These are phyloP conservation scores for Neoascia interrupta DNA, from an alignment of 2,888 invertebrate genomes.

Conservation along the genomic window DNA sequence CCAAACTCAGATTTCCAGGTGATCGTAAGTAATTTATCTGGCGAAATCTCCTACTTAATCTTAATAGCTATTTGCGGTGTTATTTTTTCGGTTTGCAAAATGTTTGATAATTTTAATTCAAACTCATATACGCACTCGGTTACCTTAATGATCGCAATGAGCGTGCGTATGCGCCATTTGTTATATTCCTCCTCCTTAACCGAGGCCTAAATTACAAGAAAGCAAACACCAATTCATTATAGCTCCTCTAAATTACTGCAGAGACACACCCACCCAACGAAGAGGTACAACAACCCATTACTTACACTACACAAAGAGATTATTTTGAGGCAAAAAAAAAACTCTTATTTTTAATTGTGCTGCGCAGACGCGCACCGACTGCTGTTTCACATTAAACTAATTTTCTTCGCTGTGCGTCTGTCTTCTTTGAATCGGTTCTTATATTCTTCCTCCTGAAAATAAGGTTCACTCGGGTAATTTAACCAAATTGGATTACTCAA, in stretches of 20 bases:
- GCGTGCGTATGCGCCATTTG: constrained; percentile 67
- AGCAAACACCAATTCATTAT: constrained; percentile 71
- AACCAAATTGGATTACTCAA: constrained; percentile 69
- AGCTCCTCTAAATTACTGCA: constrained; percentile 55
- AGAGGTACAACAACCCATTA: constrained; percentile 53
- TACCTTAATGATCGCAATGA: constrained; percentile 33
- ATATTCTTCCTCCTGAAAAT: not conserved
- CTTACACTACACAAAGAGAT: constrained; percentile 39
- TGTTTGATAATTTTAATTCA: too few species aligned
- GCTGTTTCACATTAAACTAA: constrained; percentile 59
- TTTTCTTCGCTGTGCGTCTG: constrained; percentile 14
- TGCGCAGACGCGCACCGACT: constrained; percentile 38
- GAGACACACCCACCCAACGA: constrained; percentile 51
- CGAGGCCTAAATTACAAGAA: constrained; percentile 65
- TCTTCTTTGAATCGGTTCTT: not conserved
- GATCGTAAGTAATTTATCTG: too few species aligned
- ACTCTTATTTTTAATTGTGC: constrained; percentile 65
- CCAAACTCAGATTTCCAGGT: too few species aligned
- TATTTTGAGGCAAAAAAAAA: constrained; percentile 21
- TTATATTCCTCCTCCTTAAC: constrained; percentile 69
- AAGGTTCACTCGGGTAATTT: constrained; percentile 55
- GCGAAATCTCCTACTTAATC: too few species aligned
- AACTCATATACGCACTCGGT: too few species aligned
- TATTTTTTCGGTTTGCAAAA: too few species aligned
- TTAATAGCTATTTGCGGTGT: too few species aligned